Evolutionary conservation across 2,888 invertebrate species (phyloP).

Genomic region (Dichetophora obliterata): DNA sequence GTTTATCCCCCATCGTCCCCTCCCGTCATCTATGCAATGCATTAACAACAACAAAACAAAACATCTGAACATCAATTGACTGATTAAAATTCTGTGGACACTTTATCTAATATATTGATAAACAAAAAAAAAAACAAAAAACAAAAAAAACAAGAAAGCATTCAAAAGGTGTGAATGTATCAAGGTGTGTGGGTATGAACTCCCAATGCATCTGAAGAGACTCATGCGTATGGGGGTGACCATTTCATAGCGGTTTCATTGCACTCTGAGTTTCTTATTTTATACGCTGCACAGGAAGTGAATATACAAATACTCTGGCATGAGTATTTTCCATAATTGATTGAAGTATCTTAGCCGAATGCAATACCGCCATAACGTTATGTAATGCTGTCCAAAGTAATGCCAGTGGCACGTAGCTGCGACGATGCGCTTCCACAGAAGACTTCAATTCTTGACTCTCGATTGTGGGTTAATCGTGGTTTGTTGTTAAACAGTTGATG

Average conservation of each 20-base stretch:
- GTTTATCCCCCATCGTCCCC: neutral
- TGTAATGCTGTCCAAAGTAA: neutral
- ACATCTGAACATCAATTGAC: neutral
- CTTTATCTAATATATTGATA: slow-evolving; percentile 34
- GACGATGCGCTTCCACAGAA: neutral
- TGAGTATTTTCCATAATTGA: slow-evolving; percentile 1
- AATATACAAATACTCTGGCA: slow-evolving; percentile 18
- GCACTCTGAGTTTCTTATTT: neutral
- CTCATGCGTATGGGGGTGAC: neutral
- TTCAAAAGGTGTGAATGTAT: neutral
- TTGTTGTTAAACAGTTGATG: slow-evolving; percentile 21
- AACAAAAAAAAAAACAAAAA: neutral
- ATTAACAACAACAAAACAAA: neutral
- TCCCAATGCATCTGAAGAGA: neutral
- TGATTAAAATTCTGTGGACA: slow-evolving; percentile 33
- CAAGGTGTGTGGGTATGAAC: slow-evolving; percentile 1
- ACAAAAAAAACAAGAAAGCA: too few relatives aligned
- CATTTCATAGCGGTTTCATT: neutral
- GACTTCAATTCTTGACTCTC: slow-evolving; percentile 14
- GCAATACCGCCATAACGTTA: neutral
- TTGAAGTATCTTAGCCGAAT: neutral
- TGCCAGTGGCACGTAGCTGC: neutral
- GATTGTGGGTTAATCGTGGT: slow-evolving; percentile 20
- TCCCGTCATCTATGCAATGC: neutral
- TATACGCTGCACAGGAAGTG: slow-evolving; percentile 20